Evolutionary conservation across 1,140 invertebrate species (phyloP).

Genomic region (Scaptomyza graminum): DNA sequence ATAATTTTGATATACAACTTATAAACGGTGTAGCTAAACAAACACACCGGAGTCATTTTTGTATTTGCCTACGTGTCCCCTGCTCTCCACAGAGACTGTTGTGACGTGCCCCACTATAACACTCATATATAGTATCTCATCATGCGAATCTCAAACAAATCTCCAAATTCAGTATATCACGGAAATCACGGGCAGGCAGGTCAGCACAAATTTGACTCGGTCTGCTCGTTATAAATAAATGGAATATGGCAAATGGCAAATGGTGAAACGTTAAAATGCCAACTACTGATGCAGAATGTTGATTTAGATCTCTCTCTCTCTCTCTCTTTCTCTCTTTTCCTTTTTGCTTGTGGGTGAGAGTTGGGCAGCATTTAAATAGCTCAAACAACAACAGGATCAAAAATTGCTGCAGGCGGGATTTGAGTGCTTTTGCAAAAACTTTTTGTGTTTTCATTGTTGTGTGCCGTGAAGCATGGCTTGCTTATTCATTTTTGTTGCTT

Average conservation of each 20-base stretch:
- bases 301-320: conserved; percentile 5
- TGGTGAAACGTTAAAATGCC: conserved; percentile 27
- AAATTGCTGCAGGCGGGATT: conserved; percentile 7
- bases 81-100: conserved; percentile 1
- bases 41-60: conserved; percentile 67
- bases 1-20: conserved; percentile 72
- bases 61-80: conserved; percentile 78
- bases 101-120: neutral
- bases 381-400: neutral
- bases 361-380: neutral
- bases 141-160: conserved; percentile 79
- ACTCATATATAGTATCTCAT: conserved; percentile 51
- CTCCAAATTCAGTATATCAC: conserved; percentile 69
- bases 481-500: neutral
- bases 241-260: conserved; percentile 37
- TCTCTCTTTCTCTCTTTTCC: too few species aligned
- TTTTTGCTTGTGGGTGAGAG: neutral
- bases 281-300: conserved; percentile 31
- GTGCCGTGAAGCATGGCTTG: conserved; percentile 28
- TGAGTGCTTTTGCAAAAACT: neutral
- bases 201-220: conserved; percentile 34
- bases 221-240: conserved; percentile 26
- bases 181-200: conserved; percentile 68
- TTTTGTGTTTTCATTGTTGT: conserved; percentile 26
- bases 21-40: conserved; percentile 42